Evolutionary conservation across 2,888 invertebrate species (phyloP).

Genomic region (Protodeltote pygarga): DNA sequence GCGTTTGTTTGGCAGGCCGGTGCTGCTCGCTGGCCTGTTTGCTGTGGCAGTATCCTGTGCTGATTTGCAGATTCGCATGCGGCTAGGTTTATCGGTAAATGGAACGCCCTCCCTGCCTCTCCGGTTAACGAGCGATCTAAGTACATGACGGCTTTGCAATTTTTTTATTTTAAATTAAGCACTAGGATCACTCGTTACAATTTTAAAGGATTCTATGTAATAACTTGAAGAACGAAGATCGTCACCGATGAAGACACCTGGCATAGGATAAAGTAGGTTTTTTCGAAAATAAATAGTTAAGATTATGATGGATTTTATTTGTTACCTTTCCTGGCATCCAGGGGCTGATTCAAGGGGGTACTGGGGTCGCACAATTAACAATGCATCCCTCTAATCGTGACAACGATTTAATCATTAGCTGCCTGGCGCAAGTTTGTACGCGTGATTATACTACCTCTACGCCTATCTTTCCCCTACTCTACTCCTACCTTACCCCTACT

Average conservation of each 20-base stretch:
- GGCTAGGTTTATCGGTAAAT: conserved; percentile 76
- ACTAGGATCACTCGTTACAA: conserved; percentile 23
- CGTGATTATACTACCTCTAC: no score
- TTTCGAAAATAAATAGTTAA: conserved; percentile 65
- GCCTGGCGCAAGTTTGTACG: no score
- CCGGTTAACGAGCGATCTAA: conserved; percentile 49
- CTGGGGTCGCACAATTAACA: no score
- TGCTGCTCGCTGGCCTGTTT: conserved; percentile 86
- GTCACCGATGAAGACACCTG: conserved; percentile 54
- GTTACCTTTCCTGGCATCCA: neutral
- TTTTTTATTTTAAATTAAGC: conserved; percentile 46
- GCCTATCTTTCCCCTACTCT: no score
- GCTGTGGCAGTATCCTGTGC: conserved; percentile 85
- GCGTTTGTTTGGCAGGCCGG: conserved; percentile 86
- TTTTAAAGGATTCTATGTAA: conserved; percentile 20
- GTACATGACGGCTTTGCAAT: conserved; percentile 43
- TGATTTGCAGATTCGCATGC: conserved; percentile 80
- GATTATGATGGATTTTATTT: conserved; percentile 26
- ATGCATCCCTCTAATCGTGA: no score
- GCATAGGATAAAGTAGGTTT: conserved; percentile 63
- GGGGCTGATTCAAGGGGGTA: neutral
- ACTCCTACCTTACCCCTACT: no score
- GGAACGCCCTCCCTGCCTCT: conserved; percentile 71
- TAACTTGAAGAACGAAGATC: conserved; percentile 41
- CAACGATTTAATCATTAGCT: no score